Conservation (phyloP, 2,888 invertebrate species). For the Polyommatus iphigenia region DNA sequence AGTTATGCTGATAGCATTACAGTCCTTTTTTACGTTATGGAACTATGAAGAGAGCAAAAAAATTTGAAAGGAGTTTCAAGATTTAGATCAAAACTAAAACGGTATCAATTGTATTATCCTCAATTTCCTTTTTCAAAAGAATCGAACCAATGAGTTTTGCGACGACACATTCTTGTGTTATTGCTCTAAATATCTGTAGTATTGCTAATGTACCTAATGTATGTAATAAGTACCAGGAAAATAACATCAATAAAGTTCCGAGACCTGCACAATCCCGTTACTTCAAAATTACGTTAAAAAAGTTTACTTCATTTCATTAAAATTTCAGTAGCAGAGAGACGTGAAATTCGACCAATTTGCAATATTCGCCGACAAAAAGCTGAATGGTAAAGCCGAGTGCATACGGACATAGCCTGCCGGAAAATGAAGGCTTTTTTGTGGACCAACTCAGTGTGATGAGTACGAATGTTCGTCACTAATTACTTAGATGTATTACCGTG, state of each 20-base stretch:
- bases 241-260: not conserved
- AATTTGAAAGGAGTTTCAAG: not conserved
- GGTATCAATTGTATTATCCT: too few species aligned
- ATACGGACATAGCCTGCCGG: not conserved
- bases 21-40: too few species aligned
- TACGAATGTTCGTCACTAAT: not conserved
- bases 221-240: not conserved
- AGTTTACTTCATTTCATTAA: slow-evolving; percentile 24
- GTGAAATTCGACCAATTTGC: slow-evolving; percentile 22
- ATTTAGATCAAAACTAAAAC: not conserved
- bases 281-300: not conserved
- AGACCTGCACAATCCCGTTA: not conserved
- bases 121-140: not conserved
- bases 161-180: not conserved
- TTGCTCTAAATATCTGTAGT: not conserved
- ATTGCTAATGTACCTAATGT: not conserved
- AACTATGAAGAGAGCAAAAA: not conserved
- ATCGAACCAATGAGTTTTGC: not conserved
- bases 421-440: not conserved
- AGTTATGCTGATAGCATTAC: not conserved
- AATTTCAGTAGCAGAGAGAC: slow-evolving; percentile 11
- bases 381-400: not conserved
- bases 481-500: not conserved
- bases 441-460: not conserved
- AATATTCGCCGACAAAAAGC: slow-evolving; percentile 20